Base-by-base conservation (phyloP, 35 echinoderm and acorn worm genomes). In the Apostichopus parvimensis region DNA sequence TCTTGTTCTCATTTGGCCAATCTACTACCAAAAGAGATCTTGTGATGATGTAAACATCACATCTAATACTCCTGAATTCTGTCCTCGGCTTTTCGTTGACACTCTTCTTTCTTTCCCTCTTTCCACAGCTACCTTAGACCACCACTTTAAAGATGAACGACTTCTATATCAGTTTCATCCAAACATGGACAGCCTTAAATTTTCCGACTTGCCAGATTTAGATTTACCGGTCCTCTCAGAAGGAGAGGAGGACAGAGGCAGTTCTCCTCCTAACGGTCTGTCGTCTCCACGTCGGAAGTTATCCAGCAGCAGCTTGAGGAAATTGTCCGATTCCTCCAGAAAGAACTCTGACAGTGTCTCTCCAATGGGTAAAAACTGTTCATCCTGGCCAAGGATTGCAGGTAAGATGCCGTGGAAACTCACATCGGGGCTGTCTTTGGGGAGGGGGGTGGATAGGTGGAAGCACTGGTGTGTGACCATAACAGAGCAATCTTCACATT, bases 71-170 rank as follows among this genome's bases (percentile, higher is more conserved):
- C 24, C 24, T 25, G 28, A 34, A 34, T 34, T 34, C 28, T 34
- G 28, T 34, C 28, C 28, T 34, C 28, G 28, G 28, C 28, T 45
- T 45, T 2, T 61, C 58, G 12, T 61, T 61, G 3, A 61, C 12
- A 12, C 7, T 61, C 1, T 8, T 8, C 18, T 20, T 18, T n/a
- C 15, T 20, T 18, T 75, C 66, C 5, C 53, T 65, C n/a, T 72
- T 22, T 87, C 72, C 88, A 10, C 89, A 98, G 96, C 93, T 8
- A 98, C 91, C 18, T 80, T 73, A 10, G 96, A 95, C 62, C 96
- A 98, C 79, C 93, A 95, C 21, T 98, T 95, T 54, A 98, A 98
- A 78, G 96, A 98, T 83, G 96, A 98, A 66, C 64, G 94, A 76
- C 78, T 93, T 9, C 92, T 98, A 6, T 98, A 98, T 72, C 70